phyloP scores from a whole-genome alignment of 2,113 vertebrate genomes.

The Phasianus colchicus region DNA sequence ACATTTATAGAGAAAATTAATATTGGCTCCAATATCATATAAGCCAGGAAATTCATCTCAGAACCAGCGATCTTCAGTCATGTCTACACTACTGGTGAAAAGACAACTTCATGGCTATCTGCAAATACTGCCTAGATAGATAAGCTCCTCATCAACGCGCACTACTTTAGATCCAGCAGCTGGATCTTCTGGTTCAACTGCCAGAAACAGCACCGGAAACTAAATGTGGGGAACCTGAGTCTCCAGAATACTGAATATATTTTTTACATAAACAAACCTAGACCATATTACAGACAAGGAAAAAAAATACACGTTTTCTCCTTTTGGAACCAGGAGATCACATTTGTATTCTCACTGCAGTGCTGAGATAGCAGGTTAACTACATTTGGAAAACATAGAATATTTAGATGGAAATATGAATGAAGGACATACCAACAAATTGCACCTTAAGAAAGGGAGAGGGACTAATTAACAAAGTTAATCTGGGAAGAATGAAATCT shows the following conservation, averaged over 20 bases:
- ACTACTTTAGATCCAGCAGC: background rate
- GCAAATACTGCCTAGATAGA: background rate
- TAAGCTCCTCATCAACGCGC: background rate
- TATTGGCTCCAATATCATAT: background rate
- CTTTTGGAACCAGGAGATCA: background rate
- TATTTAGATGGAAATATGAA: background rate
- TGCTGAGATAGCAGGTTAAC: background rate
- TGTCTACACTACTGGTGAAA: background rate
- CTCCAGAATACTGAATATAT: background rate
- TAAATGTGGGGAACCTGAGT: background rate
- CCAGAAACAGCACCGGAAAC: background rate
- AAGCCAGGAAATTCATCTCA: background rate
- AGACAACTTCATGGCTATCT: background rate
- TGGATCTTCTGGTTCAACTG: background rate
- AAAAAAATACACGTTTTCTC: background rate
- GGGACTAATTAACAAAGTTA: background rate
- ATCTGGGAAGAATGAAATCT: background rate
- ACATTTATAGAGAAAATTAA: background rate
- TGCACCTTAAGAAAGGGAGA: background rate
- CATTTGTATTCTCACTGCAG: background rate
- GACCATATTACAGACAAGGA: background rate
- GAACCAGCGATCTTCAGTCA: background rate
- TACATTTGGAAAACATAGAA: background rate
- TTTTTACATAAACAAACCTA: background rate
- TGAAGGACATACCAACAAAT: background rate